These are phyloP conservation scores for Chloebia gouldiae DNA, from an alignment of 2,113 vertebrate genomes.

Conservation along the genomic window DNA sequence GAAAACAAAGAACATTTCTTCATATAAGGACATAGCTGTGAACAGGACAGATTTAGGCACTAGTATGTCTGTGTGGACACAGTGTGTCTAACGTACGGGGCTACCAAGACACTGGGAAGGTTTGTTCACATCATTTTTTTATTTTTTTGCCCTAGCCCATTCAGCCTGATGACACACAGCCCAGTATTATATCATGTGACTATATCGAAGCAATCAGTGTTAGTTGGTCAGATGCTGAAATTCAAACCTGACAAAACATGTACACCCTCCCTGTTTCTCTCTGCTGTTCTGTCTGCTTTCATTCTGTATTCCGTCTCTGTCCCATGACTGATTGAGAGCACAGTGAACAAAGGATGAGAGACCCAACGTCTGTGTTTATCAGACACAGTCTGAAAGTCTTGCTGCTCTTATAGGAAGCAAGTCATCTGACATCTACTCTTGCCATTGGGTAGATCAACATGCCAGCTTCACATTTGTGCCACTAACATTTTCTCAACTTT, in stretches of 20 bases:
- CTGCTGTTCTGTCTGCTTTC: neutral
- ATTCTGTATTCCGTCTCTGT: neutral
- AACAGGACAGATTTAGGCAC: neutral
- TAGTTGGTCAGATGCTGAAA: neutral
- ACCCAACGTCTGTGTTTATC: neutral
- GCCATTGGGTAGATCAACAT: neutral
- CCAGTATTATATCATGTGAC: neutral
- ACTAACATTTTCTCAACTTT: neutral
- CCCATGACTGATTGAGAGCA: rapidly evolving
- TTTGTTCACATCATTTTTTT: neutral
- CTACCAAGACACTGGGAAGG: rapidly evolving
- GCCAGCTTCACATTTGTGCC: neutral
- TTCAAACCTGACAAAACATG: neutral
- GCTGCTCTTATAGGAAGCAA: neutral
- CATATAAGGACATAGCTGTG: neutral
- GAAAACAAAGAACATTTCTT: neutral
- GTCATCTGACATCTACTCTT: neutral
- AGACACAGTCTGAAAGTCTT: neutral
- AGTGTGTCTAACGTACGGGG: neutral
- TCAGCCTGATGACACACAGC: neutral
- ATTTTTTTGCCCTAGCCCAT: neutral
- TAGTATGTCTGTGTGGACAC: neutral
- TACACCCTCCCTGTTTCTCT: neutral
- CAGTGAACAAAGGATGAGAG: neutral
- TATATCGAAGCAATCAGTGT: neutral